phyloP scores from a whole-genome alignment of 2,797 vertebrate genomes.

The Pogonophryne albipinna region DNA sequence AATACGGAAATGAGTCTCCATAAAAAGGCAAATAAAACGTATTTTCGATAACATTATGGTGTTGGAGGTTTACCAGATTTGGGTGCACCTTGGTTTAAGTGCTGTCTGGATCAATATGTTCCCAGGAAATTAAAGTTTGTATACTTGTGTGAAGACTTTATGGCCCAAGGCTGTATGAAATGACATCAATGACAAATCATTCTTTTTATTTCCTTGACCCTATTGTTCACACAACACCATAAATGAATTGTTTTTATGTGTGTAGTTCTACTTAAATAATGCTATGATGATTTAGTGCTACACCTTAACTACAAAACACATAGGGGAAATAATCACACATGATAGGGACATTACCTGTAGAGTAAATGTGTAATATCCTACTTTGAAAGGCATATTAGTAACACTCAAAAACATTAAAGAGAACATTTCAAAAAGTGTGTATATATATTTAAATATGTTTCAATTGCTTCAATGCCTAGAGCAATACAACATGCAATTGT shows the following conservation, averaged over 20 bases:
- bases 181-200: slow-evolving; percentile 32
- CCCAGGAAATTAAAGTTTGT: slow-evolving; percentile 52
- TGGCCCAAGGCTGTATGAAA: slow-evolving; percentile 22
- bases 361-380: slow-evolving; percentile 1
- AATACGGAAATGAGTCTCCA: slow-evolving; percentile 77
- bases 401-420: slow-evolving; percentile 17
- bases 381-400: not conserved
- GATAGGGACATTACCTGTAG: not conserved
- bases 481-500: slow-evolving; percentile 19
- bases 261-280: slow-evolving; percentile 23
- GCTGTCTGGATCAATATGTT: slow-evolving; percentile 54
- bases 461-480: slow-evolving; percentile 3
- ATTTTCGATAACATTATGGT: slow-evolving; percentile 61
- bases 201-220: slow-evolving; percentile 10
- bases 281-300: slow-evolving; percentile 13
- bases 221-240: slow-evolving; percentile 24
- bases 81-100: slow-evolving; percentile 42
- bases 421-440: not conserved
- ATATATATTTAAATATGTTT: not conserved
- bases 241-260: slow-evolving; percentile 24
- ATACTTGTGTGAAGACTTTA: slow-evolving; percentile 50
- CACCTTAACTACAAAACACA: slow-evolving; percentile 5
- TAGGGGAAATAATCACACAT: slow-evolving; percentile 22
- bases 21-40: slow-evolving; percentile 75
- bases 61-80: slow-evolving; percentile 26